Evolutionary conservation across 2,888 invertebrate genomes (phyloP), one percentile per base, ranked within the genome.

Genomic region (Xylophagus ater): DNA sequence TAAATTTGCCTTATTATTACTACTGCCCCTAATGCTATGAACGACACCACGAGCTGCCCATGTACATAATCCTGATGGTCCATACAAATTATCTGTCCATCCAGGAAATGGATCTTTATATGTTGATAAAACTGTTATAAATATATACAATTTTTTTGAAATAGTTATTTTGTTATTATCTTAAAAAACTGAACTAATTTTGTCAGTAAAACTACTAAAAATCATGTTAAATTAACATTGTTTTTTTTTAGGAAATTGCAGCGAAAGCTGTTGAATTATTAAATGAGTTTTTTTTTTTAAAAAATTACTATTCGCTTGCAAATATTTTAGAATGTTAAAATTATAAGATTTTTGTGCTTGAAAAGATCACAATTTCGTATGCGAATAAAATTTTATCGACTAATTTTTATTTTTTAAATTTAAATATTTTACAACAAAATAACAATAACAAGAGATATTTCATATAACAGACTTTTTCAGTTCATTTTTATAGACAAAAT

Each of bases 11-110:
- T 55, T 60, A 45, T 56, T 57, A 40, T 53, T 53, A 15, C 56
- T 50, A 44, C 53, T 52, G 17, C 65, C 65, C 49, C 58, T 57
- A 50, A 66, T 62, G 49, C 61, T 59, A 47, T 59, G 65, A 34
- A 66, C 57, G 43, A 63, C 52, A 45, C 65, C 65, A 48, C 58
- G 55, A 33, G 63, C 64, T 34, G 62, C 52, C 59, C 62, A 62
- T 48, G 59, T 58, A 53, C 65, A 64, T 43, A 65, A 49, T 43
- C 64, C 65, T 37, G 65, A 62, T 49, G 65, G 65, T 46, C 65
- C 65, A 51, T 66, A 64, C 49, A 65, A 55, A 55, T 65, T 65
- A 56, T 65, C 65, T 43, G 65, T 66, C 62, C 64, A 66, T 42
- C 66, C 65, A 46, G 66, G 64, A 45, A 63, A 52, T 42, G 65